phyloP scores from a whole-genome alignment of 2,113 vertebrate genomes.

The Clarias batrachus region DNA sequence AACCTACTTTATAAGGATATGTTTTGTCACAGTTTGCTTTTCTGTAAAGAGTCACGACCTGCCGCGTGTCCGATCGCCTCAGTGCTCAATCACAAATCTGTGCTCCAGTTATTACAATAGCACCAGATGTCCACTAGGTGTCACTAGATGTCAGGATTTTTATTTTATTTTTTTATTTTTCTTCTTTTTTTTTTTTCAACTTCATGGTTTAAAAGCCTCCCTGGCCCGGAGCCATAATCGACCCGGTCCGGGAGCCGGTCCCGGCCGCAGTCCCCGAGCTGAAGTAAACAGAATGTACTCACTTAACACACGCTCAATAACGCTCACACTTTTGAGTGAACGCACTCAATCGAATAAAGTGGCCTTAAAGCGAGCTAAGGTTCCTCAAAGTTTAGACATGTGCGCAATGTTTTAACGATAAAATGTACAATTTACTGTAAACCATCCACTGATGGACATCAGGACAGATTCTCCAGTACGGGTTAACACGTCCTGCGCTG shows the following conservation, averaged over 20 bases:
- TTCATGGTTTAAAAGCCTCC: slow-evolving; percentile 23
- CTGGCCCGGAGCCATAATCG: slow-evolving; percentile 32
- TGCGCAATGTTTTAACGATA: background rate
- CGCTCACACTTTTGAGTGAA: background rate
- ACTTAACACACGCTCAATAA: slow-evolving; percentile 6
- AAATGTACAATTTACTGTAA: background rate
- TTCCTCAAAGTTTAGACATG: background rate
- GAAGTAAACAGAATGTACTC: slow-evolving; percentile 16
- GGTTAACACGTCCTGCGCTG: background rate
- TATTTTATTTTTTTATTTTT: too few species aligned
- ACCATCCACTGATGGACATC: background rate
- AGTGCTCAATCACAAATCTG: too few species aligned
- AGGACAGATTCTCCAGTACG: too few species aligned
- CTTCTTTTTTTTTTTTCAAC: background rate
- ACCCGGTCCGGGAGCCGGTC: background rate
- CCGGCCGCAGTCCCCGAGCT: background rate
- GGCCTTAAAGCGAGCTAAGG: background rate
- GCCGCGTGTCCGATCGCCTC: too few species aligned
- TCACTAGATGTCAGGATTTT: slow-evolving; percentile 52
- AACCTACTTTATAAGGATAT: background rate
- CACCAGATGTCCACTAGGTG: slow-evolving; percentile 70
- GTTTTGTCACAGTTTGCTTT: background rate
- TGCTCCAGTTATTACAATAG: background rate
- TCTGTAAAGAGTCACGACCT: background rate
- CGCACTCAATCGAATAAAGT: background rate